These are phyloP conservation scores for Phoxinus phoxinus DNA, from an alignment of 2,113 vertebrate genomes.

Conservation along the genomic window DNA sequence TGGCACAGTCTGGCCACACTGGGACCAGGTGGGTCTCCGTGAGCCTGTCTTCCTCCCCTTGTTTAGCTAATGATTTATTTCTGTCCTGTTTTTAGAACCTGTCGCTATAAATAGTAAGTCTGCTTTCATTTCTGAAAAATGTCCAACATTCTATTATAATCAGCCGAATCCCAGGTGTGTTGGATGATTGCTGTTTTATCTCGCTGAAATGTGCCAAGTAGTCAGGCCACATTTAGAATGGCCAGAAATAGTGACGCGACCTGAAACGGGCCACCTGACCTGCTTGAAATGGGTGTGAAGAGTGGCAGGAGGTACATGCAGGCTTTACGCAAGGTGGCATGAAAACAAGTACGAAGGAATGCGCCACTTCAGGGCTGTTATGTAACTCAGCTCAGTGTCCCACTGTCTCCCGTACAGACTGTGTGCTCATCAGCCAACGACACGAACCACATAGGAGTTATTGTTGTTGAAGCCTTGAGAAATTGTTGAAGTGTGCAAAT, in stretches of 20 bases:
- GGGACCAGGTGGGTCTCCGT: slow-evolving; percentile 10
- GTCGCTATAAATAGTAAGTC: slow-evolving; percentile 53
- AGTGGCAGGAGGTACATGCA: slow-evolving; percentile 26
- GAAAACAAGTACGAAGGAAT: slow-evolving; percentile 34
- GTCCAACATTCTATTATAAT: slow-evolving; percentile 48
- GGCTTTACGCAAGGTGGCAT: slow-evolving; percentile 46
- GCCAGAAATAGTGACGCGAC: slow-evolving; percentile 54
- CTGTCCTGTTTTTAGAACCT: slow-evolving; percentile 53
- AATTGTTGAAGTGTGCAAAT: neutral
- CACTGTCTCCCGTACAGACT: slow-evolving; percentile 45
- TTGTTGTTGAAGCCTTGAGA: neutral
- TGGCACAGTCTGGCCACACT: slow-evolving; percentile 9
- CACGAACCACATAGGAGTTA: slow-evolving; percentile 4
- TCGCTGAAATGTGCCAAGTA: slow-evolving; percentile 53
- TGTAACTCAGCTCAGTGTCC: slow-evolving; percentile 59
- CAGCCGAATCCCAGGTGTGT: slow-evolving; percentile 53
- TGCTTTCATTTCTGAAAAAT: slow-evolving; percentile 56
- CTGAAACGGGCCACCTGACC: slow-evolving; percentile 50
- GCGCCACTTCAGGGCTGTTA: slow-evolving; percentile 61
- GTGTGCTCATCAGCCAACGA: slow-evolving; percentile 44
- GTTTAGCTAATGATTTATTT: slow-evolving; percentile 58
- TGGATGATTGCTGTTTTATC: slow-evolving; percentile 52
- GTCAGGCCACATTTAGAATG: slow-evolving; percentile 47
- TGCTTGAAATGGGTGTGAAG: slow-evolving; percentile 48
- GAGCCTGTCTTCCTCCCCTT: slow-evolving; percentile 7